Conservation (phyloP, 2,113 vertebrate genomes). For the Vidua macroura region DNA sequence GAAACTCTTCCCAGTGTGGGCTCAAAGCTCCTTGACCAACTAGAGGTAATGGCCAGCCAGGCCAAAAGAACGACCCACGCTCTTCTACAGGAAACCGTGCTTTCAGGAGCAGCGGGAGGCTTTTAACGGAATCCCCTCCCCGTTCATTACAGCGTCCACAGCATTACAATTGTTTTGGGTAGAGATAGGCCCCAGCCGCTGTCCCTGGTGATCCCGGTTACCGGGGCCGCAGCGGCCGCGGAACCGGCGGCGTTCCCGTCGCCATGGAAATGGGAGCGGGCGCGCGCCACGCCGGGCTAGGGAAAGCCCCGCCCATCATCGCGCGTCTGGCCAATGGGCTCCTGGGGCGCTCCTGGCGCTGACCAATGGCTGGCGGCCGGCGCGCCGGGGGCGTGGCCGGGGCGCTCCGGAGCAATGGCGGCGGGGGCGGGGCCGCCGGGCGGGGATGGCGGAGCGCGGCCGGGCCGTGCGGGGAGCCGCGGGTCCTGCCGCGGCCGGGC, state of each 20-base stretch:
- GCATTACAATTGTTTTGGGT: accelerated
- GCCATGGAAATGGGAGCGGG: conserved; percentile 49
- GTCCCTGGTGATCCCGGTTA: no score
- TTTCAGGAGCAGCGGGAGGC: neutral
- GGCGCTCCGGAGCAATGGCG: neutral
- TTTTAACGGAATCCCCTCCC: neutral
- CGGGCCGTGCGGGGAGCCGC: no score
- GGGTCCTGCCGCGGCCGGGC: no score
- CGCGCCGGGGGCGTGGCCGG: neutral
- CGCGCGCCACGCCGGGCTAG: no score
- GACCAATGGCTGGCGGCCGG: neutral
- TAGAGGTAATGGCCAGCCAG: accelerated
- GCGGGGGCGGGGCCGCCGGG: neutral
- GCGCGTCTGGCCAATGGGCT: neutral
- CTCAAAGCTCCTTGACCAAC: accelerated
- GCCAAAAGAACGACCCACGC: neutral
- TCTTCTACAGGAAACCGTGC: neutral
- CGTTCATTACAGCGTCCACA: accelerated
- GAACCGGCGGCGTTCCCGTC: neutral
- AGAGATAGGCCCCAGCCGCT: neutral
- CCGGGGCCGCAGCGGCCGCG: neutral
- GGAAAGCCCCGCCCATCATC: neutral
- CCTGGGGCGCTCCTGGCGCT: neutral
- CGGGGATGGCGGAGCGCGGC: neutral
- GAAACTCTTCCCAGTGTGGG: neutral